A percentile compares a stretch with the other conserved stretches of the same genome.
phyloP scores from a whole-genome alignment of 1,140 invertebrate genomes.

The Riptortus pedestris region DNA sequence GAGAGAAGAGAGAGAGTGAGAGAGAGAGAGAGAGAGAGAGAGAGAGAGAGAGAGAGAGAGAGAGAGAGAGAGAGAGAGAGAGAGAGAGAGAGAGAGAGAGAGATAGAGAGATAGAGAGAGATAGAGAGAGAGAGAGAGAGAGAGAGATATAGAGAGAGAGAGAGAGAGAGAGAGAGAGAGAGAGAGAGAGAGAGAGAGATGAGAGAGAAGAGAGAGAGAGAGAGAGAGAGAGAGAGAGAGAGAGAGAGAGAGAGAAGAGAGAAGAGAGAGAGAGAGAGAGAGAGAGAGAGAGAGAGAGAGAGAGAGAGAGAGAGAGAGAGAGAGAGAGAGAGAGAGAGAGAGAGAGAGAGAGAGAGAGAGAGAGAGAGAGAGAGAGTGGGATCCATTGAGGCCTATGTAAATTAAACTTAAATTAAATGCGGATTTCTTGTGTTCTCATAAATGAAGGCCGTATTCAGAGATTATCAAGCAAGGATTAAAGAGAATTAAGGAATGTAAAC shows the following conservation, averaged over 20 bases:
- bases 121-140: too few species aligned
- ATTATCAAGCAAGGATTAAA: too few species aligned
- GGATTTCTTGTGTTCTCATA: too few species aligned
- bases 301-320: slow-evolving; percentile 1
- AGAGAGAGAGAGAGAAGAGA: slow-evolving; percentile 5
- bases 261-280: slow-evolving; percentile 2
- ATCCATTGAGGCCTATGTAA: too few species aligned
- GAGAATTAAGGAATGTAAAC: too few species aligned
- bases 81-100: too few species aligned
- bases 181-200: slow-evolving; percentile 11
- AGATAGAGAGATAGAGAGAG: too few species aligned
- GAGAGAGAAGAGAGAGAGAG: too few species aligned
- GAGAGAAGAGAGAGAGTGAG: not conserved
- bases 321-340: slow-evolving; percentile 2
- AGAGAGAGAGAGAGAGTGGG: slow-evolving; percentile 1
- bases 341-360: slow-evolving; percentile 11
- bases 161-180: slow-evolving; percentile 16
- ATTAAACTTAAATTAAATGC: too few species aligned
- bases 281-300: slow-evolving; percentile 12
- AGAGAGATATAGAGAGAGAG: too few species aligned
- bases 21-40: slow-evolving; percentile 16
- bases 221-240: slow-evolving; percentile 15
- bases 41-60: slow-evolving; percentile 8
- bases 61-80: not conserved
- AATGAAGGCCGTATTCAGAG: too few species aligned